Conservation (phyloP, 2,113 vertebrate genomes). For the Paratilapia polleni region DNA sequence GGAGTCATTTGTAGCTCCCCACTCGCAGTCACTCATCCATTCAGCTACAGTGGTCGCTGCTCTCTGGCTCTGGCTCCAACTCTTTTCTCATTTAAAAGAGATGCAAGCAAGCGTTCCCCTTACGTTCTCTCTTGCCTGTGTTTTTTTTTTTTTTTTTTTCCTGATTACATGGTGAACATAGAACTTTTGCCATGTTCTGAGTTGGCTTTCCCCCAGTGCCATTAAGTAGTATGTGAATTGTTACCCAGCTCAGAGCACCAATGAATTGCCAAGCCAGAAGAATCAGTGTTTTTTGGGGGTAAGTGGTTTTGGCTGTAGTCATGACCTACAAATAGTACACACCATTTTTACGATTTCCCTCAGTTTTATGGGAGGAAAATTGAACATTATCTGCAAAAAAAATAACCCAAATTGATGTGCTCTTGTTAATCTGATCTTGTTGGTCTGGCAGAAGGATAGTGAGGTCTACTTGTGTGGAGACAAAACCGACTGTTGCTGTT, state of each 20-base stretch:
- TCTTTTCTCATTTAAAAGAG: constrained; percentile 30
- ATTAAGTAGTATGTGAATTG: neutral
- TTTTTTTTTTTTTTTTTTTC: no score
- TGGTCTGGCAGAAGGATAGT: neutral
- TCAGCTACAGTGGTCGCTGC: constrained; percentile 50
- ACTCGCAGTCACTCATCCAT: constrained; percentile 57
- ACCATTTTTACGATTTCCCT: neutral
- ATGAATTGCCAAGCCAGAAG: neutral
- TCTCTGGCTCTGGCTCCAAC: constrained; percentile 44
- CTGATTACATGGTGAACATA: neutral
- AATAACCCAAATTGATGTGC: neutral
- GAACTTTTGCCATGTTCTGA: neutral
- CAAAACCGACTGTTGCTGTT: neutral
- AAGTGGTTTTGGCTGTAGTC: neutral
- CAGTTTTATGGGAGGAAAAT: neutral
- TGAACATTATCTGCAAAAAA: neutral
- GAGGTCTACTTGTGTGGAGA: neutral
- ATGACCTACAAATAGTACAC: neutral
- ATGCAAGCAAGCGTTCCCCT: neutral
- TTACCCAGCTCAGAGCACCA: neutral
- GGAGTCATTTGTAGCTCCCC: neutral
- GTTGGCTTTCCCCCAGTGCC: no score
- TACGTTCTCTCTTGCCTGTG: neutral
- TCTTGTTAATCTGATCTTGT: neutral
- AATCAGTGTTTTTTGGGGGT: neutral